phyloP scores from a whole-genome alignment of 30 jellyfish, hydroid and myxozoan species.

The Hydractinia symbiolongicarpus region DNA sequence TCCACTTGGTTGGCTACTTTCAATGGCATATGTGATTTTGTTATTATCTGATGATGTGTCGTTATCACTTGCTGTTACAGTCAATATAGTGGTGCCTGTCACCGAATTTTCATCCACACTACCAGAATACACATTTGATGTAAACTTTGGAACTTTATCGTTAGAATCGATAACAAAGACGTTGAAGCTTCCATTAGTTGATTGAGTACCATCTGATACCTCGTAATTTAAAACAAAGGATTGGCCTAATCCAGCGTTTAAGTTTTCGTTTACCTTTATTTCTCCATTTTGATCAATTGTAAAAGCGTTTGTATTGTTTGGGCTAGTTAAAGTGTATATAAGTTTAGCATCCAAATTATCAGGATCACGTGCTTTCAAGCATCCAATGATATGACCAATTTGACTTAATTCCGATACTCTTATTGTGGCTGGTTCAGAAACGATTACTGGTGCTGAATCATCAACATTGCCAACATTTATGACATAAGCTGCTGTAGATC shows the following conservation, averaged over 20 bases:
- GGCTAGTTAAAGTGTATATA: constrained; percentile 11
- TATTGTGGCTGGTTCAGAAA: constrained; percentile 12
- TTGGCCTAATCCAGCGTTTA: constrained; percentile 6
- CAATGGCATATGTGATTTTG: constrained; percentile 26
- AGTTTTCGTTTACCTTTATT: neutral
- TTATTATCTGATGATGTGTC: constrained; percentile 29
- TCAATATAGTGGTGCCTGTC: neutral
- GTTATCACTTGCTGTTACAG: constrained; percentile 33
- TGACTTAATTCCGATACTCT: constrained; percentile 24
- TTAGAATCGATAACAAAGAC: constrained; percentile 19
- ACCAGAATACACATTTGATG: constrained; percentile 6
- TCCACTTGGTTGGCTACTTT: constrained; percentile 6
- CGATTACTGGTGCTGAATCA: constrained; percentile 22
- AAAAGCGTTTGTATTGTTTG: neutral
- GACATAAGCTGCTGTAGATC: neutral
- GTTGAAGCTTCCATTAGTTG: neutral
- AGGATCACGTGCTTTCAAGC: constrained; percentile 4
- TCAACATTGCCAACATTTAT: constrained; percentile 19
- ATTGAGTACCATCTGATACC: constrained; percentile 23
- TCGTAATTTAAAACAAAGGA: neutral
- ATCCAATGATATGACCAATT: constrained; percentile 13
- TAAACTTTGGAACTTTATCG: constrained; percentile 7
- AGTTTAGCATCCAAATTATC: neutral
- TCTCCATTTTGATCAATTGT: constrained; percentile 24
- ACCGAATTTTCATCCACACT: constrained; percentile 8